phyloP scores from a whole-genome alignment of 2,888 invertebrate genomes.

The Steinernema hermaphroditum region DNA sequence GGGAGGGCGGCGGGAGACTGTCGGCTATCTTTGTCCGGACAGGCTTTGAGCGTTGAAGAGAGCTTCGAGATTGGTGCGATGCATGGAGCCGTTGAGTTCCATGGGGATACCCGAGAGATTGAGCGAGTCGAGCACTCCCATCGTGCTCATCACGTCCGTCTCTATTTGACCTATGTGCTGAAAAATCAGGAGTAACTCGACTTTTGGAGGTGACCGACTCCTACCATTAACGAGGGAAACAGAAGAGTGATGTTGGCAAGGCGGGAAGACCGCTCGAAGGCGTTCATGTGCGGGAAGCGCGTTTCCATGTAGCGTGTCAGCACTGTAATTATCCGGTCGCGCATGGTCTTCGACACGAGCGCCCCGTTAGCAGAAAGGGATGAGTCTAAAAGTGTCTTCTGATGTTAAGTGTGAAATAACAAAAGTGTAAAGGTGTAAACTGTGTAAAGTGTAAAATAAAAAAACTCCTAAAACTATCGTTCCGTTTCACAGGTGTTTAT shows the following conservation, averaged over 20 bases:
- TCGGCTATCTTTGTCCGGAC: constrained; percentile 17
- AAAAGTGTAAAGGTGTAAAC: too few relatives aligned
- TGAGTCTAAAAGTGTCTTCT: not conserved
- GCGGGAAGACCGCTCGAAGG: constrained; percentile 44
- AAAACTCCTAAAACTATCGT: too few relatives aligned
- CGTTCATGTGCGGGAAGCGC: constrained; percentile 40
- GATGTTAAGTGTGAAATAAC: not conserved
- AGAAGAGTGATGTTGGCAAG: constrained; percentile 48
- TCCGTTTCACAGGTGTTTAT: too few relatives aligned
- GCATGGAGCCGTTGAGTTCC: constrained; percentile 44
- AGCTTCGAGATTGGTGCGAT: constrained; percentile 1
- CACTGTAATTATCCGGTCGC: not conserved
- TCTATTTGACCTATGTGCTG: constrained; percentile 54
- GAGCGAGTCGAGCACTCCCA: constrained; percentile 47
- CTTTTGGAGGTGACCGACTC: constrained; percentile 25
- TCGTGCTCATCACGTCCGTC: constrained; percentile 45
- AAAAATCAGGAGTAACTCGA: constrained; percentile 29
- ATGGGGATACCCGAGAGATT: constrained; percentile 51
- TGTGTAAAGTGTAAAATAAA: too few relatives aligned
- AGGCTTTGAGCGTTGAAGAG: constrained; percentile 18
- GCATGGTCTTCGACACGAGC: constrained; percentile 3
- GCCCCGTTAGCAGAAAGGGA: not conserved
- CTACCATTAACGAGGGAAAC: constrained; percentile 52
- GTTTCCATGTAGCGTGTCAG: constrained; percentile 18
- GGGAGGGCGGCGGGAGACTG: not conserved